phyloP scores from a whole-genome alignment of 2,797 vertebrate genomes.

The Sebastes kiyomatsui region DNA sequence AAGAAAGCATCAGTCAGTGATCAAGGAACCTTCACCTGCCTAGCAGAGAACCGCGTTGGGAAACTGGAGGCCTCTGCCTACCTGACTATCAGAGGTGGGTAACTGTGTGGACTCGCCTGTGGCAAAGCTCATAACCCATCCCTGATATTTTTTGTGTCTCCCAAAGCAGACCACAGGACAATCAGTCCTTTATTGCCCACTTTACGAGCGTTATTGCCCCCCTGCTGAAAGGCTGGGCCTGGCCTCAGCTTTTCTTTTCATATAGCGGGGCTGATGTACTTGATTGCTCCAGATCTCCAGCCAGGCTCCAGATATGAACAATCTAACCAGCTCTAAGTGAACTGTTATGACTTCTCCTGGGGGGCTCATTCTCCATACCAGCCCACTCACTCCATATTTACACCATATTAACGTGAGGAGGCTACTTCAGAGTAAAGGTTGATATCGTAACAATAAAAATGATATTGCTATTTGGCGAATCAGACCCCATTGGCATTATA shows the following conservation, averaged over 20 bases:
- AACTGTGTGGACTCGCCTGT: slow-evolving; percentile 30
- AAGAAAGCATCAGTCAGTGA: slow-evolving; percentile 90
- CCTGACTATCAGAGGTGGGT: slow-evolving; percentile 95
- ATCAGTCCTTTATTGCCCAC: slow-evolving; percentile 72
- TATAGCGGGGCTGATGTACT: slow-evolving; percentile 51
- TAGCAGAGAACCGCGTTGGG: slow-evolving; percentile 94
- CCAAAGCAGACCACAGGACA: slow-evolving; percentile 62
- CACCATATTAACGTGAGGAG: slow-evolving; percentile 17
- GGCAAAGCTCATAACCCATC: slow-evolving; percentile 57
- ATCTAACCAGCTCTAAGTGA: slow-evolving; percentile 64
- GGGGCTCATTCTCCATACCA: slow-evolving; percentile 43
- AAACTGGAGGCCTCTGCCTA: slow-evolving; percentile 93
- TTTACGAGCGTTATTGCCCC: slow-evolving; percentile 75
- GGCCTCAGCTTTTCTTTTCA: slow-evolving; percentile 71
- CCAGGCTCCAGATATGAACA: slow-evolving; percentile 70
- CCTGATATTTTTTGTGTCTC: slow-evolving; percentile 44
- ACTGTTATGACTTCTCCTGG: slow-evolving; percentile 60
- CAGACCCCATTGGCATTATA: not conserved
- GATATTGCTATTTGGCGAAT: not conserved
- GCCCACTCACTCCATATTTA: slow-evolving; percentile 49
- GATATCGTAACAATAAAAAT: slow-evolving; percentile 10
- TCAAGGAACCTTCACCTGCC: slow-evolving; percentile 91
- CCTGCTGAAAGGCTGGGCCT: slow-evolving; percentile 59
- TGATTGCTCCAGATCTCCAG: slow-evolving; percentile 71
- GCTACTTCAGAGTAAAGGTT: slow-evolving; percentile 13